Conservation (phyloP, 2,888 invertebrate species). For the Dastarcus helophoroides region DNA sequence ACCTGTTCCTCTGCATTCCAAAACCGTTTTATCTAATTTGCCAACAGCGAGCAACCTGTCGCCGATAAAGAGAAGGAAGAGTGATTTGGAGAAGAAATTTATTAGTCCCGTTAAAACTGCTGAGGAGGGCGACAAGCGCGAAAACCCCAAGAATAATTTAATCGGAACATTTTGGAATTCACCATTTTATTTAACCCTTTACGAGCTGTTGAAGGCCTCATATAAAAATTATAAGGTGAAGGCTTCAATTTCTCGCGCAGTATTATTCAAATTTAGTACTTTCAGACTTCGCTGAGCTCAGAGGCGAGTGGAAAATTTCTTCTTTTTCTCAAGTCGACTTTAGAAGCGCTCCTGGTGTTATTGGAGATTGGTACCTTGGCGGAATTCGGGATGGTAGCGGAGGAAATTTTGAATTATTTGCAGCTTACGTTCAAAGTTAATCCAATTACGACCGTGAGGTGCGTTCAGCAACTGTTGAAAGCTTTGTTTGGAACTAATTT, state of each 20-base stretch:
- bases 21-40: conserved; percentile 46
- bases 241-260: conserved; percentile 12
- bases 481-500: conserved; percentile 69
- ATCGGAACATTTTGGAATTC: conserved; percentile 55
- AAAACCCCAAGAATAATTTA: conserved; percentile 26
- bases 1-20: conserved; percentile 41
- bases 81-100: conserved; percentile 31
- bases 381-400: conserved; percentile 63
- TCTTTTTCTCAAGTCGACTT: conserved; percentile 49
- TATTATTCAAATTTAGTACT: conserved; percentile 10
- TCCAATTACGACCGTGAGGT: conserved; percentile 56
- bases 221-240: conserved; percentile 78
- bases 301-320: conserved; percentile 66
- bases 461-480: conserved; percentile 66
- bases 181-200: conserved; percentile 76
- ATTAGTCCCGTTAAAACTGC: conserved; percentile 25
- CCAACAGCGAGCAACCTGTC: conserved; percentile 36
- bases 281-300: conserved; percentile 65
- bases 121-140: conserved; percentile 30
- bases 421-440: conserved; percentile 59
- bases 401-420: conserved; percentile 68
- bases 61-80: conserved; percentile 36
- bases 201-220: conserved; percentile 68
- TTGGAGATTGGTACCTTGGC: conserved; percentile 55
- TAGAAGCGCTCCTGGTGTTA: conserved; percentile 57